phyloP scores from a whole-genome alignment of 2,888 invertebrate species.

The Camponotus fellah region DNA sequence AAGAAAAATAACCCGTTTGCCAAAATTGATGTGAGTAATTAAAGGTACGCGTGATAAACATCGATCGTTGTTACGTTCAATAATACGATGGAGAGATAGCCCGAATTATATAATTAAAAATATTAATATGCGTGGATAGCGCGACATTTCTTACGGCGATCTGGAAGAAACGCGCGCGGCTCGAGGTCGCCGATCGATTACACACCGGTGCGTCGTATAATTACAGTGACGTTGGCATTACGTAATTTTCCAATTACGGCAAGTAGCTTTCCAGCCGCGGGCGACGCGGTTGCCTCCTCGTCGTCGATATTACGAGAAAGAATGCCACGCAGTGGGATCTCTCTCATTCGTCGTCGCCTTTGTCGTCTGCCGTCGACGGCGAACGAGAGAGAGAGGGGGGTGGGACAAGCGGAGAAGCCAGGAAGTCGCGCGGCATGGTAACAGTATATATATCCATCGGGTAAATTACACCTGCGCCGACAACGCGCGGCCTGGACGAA shows the following conservation, averaged over 20 bases:
- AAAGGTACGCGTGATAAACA: neutral
- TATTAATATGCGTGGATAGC: neutral
- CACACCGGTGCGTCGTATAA: constrained; percentile 55
- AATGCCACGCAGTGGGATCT: constrained; percentile 31
- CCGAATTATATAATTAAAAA: neutral
- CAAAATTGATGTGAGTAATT: no score
- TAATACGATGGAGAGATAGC: neutral
- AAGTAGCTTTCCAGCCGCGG: constrained; percentile 53
- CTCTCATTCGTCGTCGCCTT: constrained; percentile 3
- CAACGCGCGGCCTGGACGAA: constrained; percentile 51
- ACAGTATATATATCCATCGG: constrained; percentile 64
- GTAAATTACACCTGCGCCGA: constrained; percentile 66
- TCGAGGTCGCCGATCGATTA: constrained; percentile 54
- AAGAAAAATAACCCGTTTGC: no score
- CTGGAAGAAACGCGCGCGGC: constrained; percentile 25
- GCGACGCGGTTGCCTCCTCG: constrained; percentile 40
- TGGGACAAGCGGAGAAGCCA: constrained; percentile 43
- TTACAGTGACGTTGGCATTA: constrained; percentile 42
- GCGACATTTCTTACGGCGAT: constrained; percentile 31
- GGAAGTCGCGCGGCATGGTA: constrained; percentile 65
- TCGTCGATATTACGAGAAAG: constrained; percentile 17
- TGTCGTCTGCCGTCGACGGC: constrained; percentile 49
- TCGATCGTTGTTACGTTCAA: constrained; percentile 5
- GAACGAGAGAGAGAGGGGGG: neutral
- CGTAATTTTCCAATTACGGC: constrained; percentile 53